These are phyloP conservation scores for Silurus lanzhouensis DNA, from an alignment of 2,797 vertebrate genomes.

Conservation along the genomic window DNA sequence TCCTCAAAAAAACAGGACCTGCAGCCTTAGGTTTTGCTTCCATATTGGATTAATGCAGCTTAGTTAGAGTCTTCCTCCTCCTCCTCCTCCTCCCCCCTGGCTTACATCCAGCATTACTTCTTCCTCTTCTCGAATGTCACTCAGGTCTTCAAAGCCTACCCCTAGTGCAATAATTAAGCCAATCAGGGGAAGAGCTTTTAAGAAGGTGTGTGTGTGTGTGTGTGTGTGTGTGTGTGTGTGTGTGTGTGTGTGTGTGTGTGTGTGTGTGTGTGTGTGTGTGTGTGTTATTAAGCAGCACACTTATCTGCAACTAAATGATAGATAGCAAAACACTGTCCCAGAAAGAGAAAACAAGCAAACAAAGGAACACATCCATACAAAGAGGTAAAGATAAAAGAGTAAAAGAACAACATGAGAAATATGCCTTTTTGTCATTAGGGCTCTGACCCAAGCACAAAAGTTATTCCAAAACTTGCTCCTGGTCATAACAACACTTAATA, in stretches of 20 bases:
- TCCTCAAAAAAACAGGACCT: constrained; percentile 61
- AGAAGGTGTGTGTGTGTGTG: constrained; percentile 18
- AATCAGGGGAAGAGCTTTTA: constrained; percentile 40
- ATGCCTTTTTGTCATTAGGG: background rate
- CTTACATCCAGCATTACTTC: constrained; percentile 44
- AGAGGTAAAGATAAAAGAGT: constrained; percentile 35
- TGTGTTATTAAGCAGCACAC: constrained; percentile 39
- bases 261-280: background rate
- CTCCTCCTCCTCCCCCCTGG: constrained; percentile 19
- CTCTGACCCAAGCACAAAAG: background rate
- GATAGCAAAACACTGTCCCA: constrained; percentile 47
- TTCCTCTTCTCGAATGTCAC: constrained; percentile 56
- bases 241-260: constrained; percentile 26
- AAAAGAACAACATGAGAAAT: constrained; percentile 11
- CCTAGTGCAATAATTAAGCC: constrained; percentile 46
- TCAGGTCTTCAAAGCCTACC: constrained; percentile 43
- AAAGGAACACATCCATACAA: constrained; percentile 31
- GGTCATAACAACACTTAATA: background rate
- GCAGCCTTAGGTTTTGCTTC: constrained; percentile 63
- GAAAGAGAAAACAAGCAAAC: background rate
- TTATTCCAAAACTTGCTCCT: background rate
- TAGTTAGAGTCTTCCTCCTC: constrained; percentile 47
- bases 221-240: background rate
- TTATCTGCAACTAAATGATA: constrained; percentile 53
- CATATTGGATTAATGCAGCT: constrained; percentile 67